Evolutionary conservation across 2,888 invertebrate species (phyloP).

Genomic region (Julus scanicus): DNA sequence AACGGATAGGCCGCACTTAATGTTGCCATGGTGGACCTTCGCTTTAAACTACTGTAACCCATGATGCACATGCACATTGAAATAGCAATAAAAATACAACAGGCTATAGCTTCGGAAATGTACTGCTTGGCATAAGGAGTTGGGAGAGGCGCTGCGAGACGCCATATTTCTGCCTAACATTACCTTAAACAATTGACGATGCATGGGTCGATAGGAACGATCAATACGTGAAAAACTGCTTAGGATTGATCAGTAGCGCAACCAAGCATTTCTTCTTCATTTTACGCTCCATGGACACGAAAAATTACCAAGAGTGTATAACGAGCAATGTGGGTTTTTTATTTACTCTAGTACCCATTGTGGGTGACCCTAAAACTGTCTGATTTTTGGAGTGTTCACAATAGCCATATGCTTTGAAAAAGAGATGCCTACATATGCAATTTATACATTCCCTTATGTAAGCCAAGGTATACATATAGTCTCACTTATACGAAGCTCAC

Average conservation of each 20-base stretch:
- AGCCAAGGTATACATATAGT: too few relatives aligned
- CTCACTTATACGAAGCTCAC: too few relatives aligned
- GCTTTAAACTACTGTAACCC: conserved; percentile 14
- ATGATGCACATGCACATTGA: conserved; percentile 4
- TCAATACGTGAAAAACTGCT: background rate
- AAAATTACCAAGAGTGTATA: too few relatives aligned
- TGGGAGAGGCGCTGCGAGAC: background rate
- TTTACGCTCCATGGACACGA: background rate
- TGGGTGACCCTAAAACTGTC: too few relatives aligned
- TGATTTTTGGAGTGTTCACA: too few relatives aligned
- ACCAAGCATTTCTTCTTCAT: conserved; percentile 1
- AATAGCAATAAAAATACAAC: background rate
- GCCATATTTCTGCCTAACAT: background rate
- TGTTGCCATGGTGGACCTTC: background rate
- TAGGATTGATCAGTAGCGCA: background rate
- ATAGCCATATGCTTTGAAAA: too few relatives aligned
- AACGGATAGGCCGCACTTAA: conserved; percentile 12
- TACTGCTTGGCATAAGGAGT: background rate
- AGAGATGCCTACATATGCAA: too few relatives aligned
- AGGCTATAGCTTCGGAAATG: background rate
- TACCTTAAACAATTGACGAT: background rate
- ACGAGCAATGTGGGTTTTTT: too few relatives aligned
- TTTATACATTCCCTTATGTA: too few relatives aligned
- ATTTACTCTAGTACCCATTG: too few relatives aligned
- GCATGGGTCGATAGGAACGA: background rate